These are phyloP conservation scores for Chelonoidis abingdonii DNA, from an alignment of 2,113 vertebrate species.

Conservation along the genomic window DNA sequence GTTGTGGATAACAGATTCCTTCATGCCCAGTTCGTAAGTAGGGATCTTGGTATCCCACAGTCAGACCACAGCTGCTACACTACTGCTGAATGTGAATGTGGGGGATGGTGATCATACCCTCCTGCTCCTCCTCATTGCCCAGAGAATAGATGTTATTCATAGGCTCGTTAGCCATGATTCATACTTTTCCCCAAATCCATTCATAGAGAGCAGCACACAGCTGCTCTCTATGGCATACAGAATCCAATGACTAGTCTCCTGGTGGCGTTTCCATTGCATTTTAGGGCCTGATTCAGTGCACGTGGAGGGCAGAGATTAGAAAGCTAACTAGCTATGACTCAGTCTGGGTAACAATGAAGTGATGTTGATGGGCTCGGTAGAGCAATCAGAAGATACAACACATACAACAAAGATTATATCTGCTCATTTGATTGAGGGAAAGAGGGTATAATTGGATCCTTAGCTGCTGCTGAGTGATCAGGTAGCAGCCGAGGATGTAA, in stretches of 20 bases:
- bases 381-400: conserved; percentile 19
- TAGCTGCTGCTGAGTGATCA: neutral
- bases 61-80: neutral
- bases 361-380: conserved; percentile 21
- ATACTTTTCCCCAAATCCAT: neutral
- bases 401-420: conserved; percentile 18
- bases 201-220: rapidly evolving
- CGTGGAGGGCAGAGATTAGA: neutral
- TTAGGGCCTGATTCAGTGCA: neutral
- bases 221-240: neutral
- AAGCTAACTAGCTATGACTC: neutral
- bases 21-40: neutral
- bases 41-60: neutral
- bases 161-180: neutral
- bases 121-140: neutral
- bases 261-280: neutral
- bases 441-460: conserved; percentile 39
- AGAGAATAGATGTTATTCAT: rapidly evolving
- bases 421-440: conserved; percentile 48
- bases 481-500: neutral
- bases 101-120: neutral
- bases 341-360: neutral
- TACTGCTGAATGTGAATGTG: neutral
- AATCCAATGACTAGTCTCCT: neutral
- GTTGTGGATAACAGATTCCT: rapidly evolving